Percentiles rank a stretch among this genome's conserved stretches.
Conservation (phyloP, 92 coral and sea anemone genomes). For the Diadumene lineata region DNA sequence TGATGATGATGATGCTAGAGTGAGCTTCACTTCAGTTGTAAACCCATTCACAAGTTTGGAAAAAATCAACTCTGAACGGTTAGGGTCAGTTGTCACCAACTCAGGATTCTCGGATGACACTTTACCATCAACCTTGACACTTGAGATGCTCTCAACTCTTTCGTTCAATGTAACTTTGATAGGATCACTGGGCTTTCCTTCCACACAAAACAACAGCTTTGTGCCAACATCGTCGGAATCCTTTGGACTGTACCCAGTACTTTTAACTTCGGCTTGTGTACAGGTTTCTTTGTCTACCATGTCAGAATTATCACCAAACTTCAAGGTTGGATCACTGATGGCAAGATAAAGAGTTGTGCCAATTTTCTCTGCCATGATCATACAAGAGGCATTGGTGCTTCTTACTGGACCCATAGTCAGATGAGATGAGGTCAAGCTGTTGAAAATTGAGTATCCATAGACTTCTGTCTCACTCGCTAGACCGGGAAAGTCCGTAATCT, state of each 20-base stretch:
- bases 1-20: not conserved
- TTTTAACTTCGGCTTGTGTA: not conserved
- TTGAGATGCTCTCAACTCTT: not conserved
- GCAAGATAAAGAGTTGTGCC: slow-evolving; percentile 14
- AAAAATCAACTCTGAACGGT: not conserved
- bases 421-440: not conserved
- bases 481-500: slow-evolving; percentile 43
- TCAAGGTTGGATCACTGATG: slow-evolving; percentile 16
- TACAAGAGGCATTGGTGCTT: slow-evolving; percentile 33
- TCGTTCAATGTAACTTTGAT: not conserved
- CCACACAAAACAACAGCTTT: slow-evolving; percentile 1
- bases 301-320: not conserved
- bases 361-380: slow-evolving; percentile 56
- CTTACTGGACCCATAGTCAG: slow-evolving; percentile 51
- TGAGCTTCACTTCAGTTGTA: slow-evolving; percentile 4
- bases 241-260: not conserved
- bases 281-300: slow-evolving; percentile 15
- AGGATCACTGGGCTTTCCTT: not conserved
- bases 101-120: not conserved
- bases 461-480: slow-evolving; percentile 7
- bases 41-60: not conserved
- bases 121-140: not conserved
- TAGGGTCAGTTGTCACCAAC: not conserved
- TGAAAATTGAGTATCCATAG: slow-evolving; percentile 57
- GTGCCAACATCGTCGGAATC: not conserved